These are phyloP conservation scores for Cantharis rustica DNA, from an alignment of 2,888 invertebrate genomes.

Conservation along the genomic window DNA sequence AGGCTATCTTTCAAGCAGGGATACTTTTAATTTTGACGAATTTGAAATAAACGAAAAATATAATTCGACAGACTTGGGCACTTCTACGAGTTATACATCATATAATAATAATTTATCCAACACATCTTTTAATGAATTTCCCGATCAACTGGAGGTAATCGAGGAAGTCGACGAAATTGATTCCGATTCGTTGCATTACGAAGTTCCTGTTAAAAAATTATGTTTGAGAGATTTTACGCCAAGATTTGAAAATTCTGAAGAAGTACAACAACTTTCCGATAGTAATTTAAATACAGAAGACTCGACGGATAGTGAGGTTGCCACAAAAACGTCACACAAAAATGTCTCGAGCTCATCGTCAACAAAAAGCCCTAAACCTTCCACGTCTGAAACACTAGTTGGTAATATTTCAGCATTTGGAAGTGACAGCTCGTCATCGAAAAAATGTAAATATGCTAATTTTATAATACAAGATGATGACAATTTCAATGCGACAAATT, in stretches of 20 bases:
- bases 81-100: background rate
- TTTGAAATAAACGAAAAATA: background rate
- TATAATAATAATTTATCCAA: background rate
- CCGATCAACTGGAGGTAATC: background rate
- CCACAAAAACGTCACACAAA: background rate
- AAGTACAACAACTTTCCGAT: background rate
- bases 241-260: background rate
- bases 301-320: background rate
- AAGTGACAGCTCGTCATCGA: background rate
- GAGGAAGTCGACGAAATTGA: background rate
- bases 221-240: background rate
- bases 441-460: background rate
- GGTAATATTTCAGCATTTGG: background rate
- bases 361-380: background rate
- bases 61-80: background rate
- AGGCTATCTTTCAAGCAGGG: slow-evolving; percentile 5
- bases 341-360: background rate
- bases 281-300: background rate
- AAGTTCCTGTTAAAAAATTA: slow-evolving; percentile 2
- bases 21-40: background rate
- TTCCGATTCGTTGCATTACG: background rate
- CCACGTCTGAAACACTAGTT: background rate
- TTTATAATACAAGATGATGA: background rate
- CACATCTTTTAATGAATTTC: background rate
- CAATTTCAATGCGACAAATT: background rate